Percentiles rank a stretch among this genome's conserved stretches.
These are phyloP conservation scores for Aythya baeri DNA, from an alignment of 2,113 vertebrate genomes.

Conservation along the genomic window DNA sequence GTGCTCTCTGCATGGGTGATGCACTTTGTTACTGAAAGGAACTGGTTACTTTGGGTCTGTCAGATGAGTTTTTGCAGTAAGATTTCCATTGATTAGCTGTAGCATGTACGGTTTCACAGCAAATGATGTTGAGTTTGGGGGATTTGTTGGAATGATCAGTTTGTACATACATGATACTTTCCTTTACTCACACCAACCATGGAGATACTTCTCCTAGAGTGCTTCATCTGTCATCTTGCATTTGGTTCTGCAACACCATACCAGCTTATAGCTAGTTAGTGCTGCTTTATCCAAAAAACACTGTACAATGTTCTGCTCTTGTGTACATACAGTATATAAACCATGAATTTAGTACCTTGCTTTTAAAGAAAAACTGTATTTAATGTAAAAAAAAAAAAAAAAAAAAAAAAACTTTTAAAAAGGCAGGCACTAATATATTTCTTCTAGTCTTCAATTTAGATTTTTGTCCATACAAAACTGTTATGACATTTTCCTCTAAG, in stretches of 20 bases:
- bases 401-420: conserved; percentile 71
- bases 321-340: conserved; percentile 71
- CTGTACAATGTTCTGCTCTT: conserved; percentile 54
- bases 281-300: conserved; percentile 62
- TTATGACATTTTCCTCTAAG: conserved; percentile 60
- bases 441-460: conserved; percentile 65
- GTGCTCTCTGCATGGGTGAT: conserved; percentile 21
- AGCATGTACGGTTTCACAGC: conserved; percentile 10
- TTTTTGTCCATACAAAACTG: conserved; percentile 57
- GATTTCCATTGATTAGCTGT: conserved; percentile 35
- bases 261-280: conserved; percentile 50
- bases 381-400: conserved; percentile 77
- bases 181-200: conserved; percentile 59
- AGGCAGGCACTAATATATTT: conserved; percentile 81
- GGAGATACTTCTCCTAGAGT: conserved; percentile 55
- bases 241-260: conserved; percentile 59
- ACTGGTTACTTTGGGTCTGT: background rate
- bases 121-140: background rate
- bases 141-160: conserved; percentile 28
- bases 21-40: conserved; percentile 20
- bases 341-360: conserved; percentile 68
- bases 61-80: conserved; percentile 16
- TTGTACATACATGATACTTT: conserved; percentile 72
- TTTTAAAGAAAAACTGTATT: conserved; percentile 79
- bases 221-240: conserved; percentile 51